Evolutionary conservation across 2,113 vertebrate species (phyloP).

Genomic region (Reinhardtius hippoglossoides): DNA sequence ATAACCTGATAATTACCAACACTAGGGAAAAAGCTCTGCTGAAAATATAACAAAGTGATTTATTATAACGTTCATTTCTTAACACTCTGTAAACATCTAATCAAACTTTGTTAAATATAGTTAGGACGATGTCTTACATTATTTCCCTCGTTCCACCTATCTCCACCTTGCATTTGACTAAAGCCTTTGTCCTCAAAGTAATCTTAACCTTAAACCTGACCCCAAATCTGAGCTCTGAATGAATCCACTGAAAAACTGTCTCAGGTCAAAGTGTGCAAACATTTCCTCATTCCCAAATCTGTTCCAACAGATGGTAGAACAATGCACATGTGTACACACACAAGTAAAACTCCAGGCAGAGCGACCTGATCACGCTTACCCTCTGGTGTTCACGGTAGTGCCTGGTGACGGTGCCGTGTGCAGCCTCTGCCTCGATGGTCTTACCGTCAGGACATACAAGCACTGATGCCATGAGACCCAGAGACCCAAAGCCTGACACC

Average conservation of each 20-base stretch:
- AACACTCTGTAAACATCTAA: no score
- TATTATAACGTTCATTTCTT: no score
- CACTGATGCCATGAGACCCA: slow-evolving; percentile 95
- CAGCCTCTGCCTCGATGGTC: slow-evolving; percentile 95
- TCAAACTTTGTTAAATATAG: no score
- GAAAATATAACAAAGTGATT: no score
- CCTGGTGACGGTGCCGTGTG: slow-evolving; percentile 94
- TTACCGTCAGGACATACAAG: slow-evolving; percentile 95
- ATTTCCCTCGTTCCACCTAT: no score
- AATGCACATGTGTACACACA: not conserved
- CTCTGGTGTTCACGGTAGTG: slow-evolving; percentile 97
- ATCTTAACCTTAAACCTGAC: not conserved
- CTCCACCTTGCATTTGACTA: no score
- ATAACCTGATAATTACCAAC: no score
- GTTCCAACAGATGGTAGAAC: no score
- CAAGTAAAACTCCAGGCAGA: not conserved
- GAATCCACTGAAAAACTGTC: not conserved
- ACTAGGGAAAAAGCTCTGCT: no score
- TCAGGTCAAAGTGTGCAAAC: not conserved
- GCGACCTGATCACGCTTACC: slow-evolving; percentile 73
- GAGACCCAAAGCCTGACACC: slow-evolving; percentile 90
- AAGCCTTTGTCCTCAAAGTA: not conserved
- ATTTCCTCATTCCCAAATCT: not conserved
- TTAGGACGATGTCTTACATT: no score
- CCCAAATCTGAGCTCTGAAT: not conserved